Evolutionary conservation across 2,888 invertebrate species (phyloP).

Genomic region (Dicyrtomina minuta): DNA sequence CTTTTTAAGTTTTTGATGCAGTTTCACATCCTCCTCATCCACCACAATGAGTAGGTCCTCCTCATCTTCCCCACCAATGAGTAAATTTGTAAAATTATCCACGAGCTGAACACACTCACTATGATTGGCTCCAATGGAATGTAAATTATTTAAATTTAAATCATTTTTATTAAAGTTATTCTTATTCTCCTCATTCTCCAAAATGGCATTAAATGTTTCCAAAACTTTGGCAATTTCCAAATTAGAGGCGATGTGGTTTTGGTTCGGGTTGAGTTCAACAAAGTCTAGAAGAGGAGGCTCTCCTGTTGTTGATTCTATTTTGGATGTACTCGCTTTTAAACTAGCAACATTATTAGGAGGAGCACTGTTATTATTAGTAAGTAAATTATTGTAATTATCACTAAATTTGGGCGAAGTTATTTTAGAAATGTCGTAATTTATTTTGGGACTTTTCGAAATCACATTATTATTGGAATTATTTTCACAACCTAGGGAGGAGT

Average conservation of each 20-base stretch:
- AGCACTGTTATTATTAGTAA: no score
- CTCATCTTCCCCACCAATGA: constrained; percentile 46
- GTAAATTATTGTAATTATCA: no score
- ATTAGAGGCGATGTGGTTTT: no score
- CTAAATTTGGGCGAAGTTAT: no score
- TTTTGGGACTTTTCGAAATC: background rate
- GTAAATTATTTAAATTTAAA: constrained; percentile 6
- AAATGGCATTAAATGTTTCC: constrained; percentile 47
- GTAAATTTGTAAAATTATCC: constrained; percentile 47
- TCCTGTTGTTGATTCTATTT: no score
- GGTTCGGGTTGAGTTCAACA: no score
- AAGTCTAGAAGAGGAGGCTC: no score
- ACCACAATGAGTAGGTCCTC: constrained; percentile 48
- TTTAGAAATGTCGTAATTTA: background rate
- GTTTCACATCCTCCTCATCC: no score
- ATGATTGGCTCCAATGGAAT: background rate
- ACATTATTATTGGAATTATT: background rate
- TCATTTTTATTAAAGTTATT: no score
- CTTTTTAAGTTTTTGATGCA: no score
- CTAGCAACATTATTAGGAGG: no score
- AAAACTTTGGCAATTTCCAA: constrained; percentile 48
- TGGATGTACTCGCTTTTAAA: no score
- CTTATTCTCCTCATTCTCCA: constrained; percentile 44
- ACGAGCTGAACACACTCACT: constrained; percentile 29
- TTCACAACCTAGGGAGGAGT: background rate